Evolutionary conservation across 2,888 invertebrate genomes (phyloP).

Genomic region (Oligia fasciuncula): DNA sequence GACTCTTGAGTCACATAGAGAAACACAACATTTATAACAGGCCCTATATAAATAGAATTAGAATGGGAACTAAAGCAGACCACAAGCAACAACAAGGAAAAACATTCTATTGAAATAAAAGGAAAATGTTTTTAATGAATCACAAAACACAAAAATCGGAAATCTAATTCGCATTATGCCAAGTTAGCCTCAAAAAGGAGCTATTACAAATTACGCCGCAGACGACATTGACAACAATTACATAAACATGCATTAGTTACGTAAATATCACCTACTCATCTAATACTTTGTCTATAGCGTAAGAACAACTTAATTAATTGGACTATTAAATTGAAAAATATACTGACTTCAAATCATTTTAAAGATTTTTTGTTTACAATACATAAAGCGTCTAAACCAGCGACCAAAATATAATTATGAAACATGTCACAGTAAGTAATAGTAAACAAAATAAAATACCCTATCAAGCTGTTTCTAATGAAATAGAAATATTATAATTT

Average conservation of each 20-base stretch:
- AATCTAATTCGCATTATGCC: conserved; percentile 22
- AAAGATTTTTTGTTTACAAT: conserved; percentile 33
- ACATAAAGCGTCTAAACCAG: not conserved
- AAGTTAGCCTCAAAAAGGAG: not conserved
- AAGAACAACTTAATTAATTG: not conserved
- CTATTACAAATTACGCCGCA: conserved; percentile 23
- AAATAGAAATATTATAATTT: not conserved
- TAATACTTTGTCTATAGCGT: not conserved
- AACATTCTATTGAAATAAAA: not conserved
- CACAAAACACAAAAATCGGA: not conserved
- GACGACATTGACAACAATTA: conserved; percentile 35
- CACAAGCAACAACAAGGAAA: conserved; percentile 8
- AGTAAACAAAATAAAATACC: conserved; percentile 4
- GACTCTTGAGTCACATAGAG: not conserved
- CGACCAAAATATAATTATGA: conserved; percentile 3
- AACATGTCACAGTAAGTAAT: not conserved
- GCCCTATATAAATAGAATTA: not conserved
- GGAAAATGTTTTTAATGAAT: not conserved
- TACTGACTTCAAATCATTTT: not conserved
- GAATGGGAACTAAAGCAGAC: not conserved
- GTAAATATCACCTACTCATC: not conserved
- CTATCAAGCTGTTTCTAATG: not conserved
- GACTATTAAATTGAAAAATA: not conserved
- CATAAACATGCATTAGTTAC: conserved; percentile 1
- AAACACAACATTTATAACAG: not conserved